Base-by-base conservation (phyloP, 2,888 invertebrate species). In the Ypsolopha scabrella region DNA sequence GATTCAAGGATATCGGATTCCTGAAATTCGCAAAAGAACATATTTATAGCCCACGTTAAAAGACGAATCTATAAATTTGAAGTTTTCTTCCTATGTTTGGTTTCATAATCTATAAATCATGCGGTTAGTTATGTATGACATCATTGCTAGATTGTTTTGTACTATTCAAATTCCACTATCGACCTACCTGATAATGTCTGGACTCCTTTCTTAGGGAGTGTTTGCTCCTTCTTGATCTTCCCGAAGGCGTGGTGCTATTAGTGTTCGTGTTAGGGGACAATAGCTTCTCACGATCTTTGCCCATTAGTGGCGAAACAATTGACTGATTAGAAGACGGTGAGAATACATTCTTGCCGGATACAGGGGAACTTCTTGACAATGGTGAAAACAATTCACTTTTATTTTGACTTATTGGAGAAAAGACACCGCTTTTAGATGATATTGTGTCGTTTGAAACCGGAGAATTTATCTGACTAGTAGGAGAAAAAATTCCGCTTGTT, bases 1-100 rank as follows among this genome's bases (percentile, higher is more conserved):
- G 94, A 94, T 74, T 95, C 95, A 58, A 95, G 81, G 55, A 95
- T 94, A 68, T 95, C 94, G 13, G 94, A 94, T 68, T 93, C 93
- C 82, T 91, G 83, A 57, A 87, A 87, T 57, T 2, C 36, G 1
- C 11, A 37, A 9, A 3, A 11, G 9, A 37, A 37, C 24, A 24
- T 24, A 24, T 24, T 24, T 24, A 24, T 24, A 24, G 24, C 24
- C 4, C 4, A 2, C 4, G 24, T 24, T 24, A 24, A 24, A 24
- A 24, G 24, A 24, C 24, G 24, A 4, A 24, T 24, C 24, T 24
- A 24, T 24, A 24, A 24, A 24, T 24, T 24, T 3, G 2, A 3
- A 24, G 2, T 24, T 24, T 24, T 3, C 24, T 24, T 24, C 2
- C 24, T 24, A 24, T 24, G 24, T 24, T 24, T 24, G 24, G 2